Conservation (phyloP, 2,113 vertebrate genomes). For the Bubo bubo region DNA sequence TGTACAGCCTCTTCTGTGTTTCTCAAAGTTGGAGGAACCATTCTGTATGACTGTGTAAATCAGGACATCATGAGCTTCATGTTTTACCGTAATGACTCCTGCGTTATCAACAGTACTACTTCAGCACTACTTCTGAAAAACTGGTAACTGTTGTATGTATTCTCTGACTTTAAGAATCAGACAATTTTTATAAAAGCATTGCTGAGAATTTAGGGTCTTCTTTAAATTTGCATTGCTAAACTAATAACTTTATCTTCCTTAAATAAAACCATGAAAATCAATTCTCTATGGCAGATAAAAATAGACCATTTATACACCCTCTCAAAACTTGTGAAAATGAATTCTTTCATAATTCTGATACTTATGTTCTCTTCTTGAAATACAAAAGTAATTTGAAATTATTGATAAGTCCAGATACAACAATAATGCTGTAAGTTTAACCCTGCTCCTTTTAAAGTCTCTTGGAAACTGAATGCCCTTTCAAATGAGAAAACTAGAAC, state of each 20-base stretch:
- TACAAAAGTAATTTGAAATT: conserved; percentile 39
- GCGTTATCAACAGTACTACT: neutral
- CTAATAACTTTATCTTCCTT: conserved; percentile 59
- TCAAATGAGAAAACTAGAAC: conserved; percentile 55
- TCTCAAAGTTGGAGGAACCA: neutral
- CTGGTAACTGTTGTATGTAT: neutral
- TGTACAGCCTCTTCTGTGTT: neutral
- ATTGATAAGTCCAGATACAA: conserved; percentile 20
- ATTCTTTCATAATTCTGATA: conserved; percentile 30
- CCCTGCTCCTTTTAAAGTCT: conserved; percentile 38
- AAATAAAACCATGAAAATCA: conserved; percentile 57
- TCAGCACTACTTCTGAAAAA: neutral
- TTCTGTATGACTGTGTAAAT: neutral
- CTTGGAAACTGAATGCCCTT: conserved; percentile 61
- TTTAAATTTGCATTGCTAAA: conserved; percentile 63
- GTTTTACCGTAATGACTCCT: neutral
- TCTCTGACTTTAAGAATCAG: neutral
- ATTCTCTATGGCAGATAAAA: conserved; percentile 67
- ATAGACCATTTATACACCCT: conserved; percentile 57
- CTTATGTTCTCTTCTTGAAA: conserved; percentile 20
- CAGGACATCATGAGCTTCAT: neutral
- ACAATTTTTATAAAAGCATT: neutral
- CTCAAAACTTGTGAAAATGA: conserved; percentile 36
- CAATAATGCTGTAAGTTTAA: conserved; percentile 36
- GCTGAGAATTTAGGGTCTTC: conserved; percentile 13